Conservation (phyloP, 2,113 vertebrate genomes). For the Sus scrofa region T2T-Sscrofa CM000812.6:263498001-263498500, state of each 20-base stretch:
- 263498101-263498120: constrained; percentile 50
- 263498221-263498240: constrained; percentile 96
- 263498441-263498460: background rate
- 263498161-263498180: constrained; percentile 2
- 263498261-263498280: constrained; percentile 90
- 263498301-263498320: constrained; percentile 91
- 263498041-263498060: constrained; percentile 54
- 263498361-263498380: constrained; percentile 91
- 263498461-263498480: constrained; percentile 14
- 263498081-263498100: constrained; percentile 64
- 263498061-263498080: background rate
- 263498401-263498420: constrained; percentile 57
- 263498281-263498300: constrained; percentile 90
- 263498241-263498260: constrained; percentile 92
- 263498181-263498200: constrained; percentile 29
- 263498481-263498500: constrained; percentile 6
- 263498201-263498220: constrained; percentile 57
- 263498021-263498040: constrained; percentile 49
- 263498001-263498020: constrained; percentile 29
- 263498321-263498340: constrained; percentile 93
- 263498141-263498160: constrained; percentile 22
- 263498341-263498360: constrained; percentile 93
- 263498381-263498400: constrained; percentile 64
- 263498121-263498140: background rate
- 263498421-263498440: constrained; percentile 24